These are phyloP conservation scores for Pseudomyrmex concolor DNA, from an alignment of 1,140 invertebrate species.

Conservation along the genomic window DNA sequence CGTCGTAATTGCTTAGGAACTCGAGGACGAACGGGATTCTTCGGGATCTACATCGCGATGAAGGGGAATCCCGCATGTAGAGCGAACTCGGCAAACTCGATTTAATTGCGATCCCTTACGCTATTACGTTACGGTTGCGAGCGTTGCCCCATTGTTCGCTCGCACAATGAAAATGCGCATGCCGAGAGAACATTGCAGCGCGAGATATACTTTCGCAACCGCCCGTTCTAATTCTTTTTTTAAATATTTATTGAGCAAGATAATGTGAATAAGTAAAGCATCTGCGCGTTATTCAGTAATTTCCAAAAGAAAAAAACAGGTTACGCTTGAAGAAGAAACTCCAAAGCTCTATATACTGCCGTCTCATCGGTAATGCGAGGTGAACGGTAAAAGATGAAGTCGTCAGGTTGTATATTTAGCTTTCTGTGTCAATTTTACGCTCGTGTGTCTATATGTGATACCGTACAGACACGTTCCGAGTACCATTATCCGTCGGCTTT, in stretches of 20 bases:
- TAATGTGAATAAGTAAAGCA: background rate
- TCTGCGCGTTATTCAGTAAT: background rate
- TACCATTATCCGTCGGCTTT: conserved; percentile 41
- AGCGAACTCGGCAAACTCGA: conserved; percentile 46
- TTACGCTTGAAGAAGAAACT: background rate
- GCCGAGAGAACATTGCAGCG: background rate
- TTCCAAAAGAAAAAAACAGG: background rate
- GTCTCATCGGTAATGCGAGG: conserved; percentile 27
- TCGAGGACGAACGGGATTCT: conserved; percentile 63
- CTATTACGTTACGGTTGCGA: conserved; percentile 43
- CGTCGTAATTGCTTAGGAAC: conserved; percentile 70
- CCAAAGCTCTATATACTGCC: conserved; percentile 6
- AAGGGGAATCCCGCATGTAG: conserved; percentile 31
- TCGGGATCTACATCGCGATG: conserved; percentile 45
- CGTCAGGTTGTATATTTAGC: conserved; percentile 49
- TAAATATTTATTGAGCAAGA: background rate
- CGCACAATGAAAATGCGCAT: conserved; percentile 23
- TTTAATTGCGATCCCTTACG: conserved; percentile 59
- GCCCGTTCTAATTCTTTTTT: background rate
- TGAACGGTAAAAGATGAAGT: conserved; percentile 30
- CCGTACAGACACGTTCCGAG: conserved; percentile 40
- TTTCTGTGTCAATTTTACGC: background rate
- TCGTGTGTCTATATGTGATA: conserved; percentile 27
- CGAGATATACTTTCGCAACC: background rate
- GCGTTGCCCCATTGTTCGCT: conserved; percentile 26